Percentiles rank a stretch among this genome's conserved stretches.
Evolutionary conservation across 1,140 invertebrate genomes (phyloP).

Genomic region (Procambarus virginalis): DNA sequence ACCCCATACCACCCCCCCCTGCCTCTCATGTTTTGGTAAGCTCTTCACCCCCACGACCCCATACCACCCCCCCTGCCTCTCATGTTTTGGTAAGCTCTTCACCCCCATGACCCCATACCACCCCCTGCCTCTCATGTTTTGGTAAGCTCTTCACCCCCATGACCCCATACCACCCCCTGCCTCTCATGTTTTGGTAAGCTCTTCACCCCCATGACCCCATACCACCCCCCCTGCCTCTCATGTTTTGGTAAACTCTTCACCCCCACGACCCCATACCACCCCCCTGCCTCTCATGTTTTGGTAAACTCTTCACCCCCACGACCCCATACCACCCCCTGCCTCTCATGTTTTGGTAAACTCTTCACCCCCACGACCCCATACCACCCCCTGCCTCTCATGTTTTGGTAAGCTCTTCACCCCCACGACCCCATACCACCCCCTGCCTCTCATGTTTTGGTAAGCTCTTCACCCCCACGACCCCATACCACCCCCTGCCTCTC

Average conservation of each 20-base stretch:
- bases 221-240: too few relatives aligned
- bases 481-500: too few relatives aligned
- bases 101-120: constrained; percentile 16
- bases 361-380: too few relatives aligned
- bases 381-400: too few relatives aligned
- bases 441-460: constrained; percentile 41
- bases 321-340: too few relatives aligned
- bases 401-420: constrained; percentile 2
- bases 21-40: too few relatives aligned
- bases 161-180: background rate
- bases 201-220: too few relatives aligned
- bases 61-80: too few relatives aligned
- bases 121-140: constrained; percentile 41
- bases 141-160: constrained; percentile 1
- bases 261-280: constrained; percentile 9
- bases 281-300: constrained; percentile 41
- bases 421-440: constrained; percentile 27
- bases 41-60: too few relatives aligned
- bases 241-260: background rate
- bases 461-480: background rate
- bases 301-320: background rate
- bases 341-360: too few relatives aligned
- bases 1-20: too few relatives aligned
- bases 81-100: background rate
- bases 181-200: too few relatives aligned